These are phyloP conservation scores for Digitonthophagus gazella DNA, from an alignment of 2,888 invertebrate genomes.

Conservation along the genomic window DNA sequence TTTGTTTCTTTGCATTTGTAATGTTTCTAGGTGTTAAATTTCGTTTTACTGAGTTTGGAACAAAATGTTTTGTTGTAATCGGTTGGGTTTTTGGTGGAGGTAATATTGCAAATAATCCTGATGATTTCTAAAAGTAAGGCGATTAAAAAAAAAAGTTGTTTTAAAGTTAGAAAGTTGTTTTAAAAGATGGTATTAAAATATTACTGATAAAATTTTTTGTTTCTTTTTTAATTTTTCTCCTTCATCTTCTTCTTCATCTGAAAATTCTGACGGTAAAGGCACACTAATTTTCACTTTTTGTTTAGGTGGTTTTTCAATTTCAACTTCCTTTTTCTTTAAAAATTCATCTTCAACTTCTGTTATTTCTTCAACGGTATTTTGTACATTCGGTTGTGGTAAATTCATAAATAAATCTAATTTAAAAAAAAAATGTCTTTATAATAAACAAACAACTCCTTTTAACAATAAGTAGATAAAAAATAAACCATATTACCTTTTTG, in stretches of 20 bases:
- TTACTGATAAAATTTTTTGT: constrained; percentile 48
- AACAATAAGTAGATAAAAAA: not conserved
- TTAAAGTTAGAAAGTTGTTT: constrained; percentile 31
- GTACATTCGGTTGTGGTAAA: constrained; percentile 54
- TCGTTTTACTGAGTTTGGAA: constrained; percentile 54
- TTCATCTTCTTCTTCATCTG: constrained; percentile 56
- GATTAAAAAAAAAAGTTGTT: constrained; percentile 31
- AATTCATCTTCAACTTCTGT: constrained; percentile 65
- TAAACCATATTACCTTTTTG: not conserved
- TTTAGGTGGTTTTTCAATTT: constrained; percentile 38
- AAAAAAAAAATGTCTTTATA: no score
- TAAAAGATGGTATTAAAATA: constrained; percentile 4
- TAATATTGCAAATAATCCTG: constrained; percentile 65
- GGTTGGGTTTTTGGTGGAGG: constrained; percentile 64
- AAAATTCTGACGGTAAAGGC: constrained; percentile 65
- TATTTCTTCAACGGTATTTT: constrained; percentile 28
- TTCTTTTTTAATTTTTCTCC: constrained; percentile 51
- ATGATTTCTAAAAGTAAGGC: constrained; percentile 63
- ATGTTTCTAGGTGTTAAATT: constrained; percentile 38
- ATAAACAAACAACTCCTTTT: not conserved
- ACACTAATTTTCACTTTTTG: constrained; percentile 62
- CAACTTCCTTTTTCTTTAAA: constrained; percentile 58
- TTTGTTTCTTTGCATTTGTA: constrained; percentile 18
- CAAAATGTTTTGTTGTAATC: constrained; percentile 45
- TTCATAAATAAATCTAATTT: constrained; percentile 37